Conservation (phyloP, 2,797 vertebrate species). For the Brachyrhaphis roseni region DNA sequence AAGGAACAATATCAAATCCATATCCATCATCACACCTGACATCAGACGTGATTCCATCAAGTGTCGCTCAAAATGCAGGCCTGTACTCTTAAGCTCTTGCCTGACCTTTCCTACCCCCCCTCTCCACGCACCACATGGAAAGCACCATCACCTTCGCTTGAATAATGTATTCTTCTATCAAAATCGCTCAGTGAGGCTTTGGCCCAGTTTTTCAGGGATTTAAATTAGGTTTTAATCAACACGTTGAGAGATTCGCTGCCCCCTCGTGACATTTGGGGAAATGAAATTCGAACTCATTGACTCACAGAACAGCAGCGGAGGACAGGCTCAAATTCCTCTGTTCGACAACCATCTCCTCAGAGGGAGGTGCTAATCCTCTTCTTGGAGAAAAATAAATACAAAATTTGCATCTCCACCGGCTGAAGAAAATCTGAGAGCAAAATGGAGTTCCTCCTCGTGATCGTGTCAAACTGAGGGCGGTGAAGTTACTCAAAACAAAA, state of each 20-base stretch:
- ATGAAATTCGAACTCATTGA: conserved; percentile 67
- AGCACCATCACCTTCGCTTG: conserved; percentile 40
- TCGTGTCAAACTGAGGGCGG: conserved; percentile 12
- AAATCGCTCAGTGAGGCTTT: conserved; percentile 36
- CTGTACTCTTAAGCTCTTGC: conserved; percentile 9
- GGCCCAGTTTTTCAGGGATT: conserved; percentile 49
- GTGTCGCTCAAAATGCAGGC: conserved; percentile 3
- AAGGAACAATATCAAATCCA: neutral
- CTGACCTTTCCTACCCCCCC: neutral
- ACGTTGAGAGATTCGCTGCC: conserved; percentile 53
- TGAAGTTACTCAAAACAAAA: neutral
- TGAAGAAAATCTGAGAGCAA: conserved; percentile 15
- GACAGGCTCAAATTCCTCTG: conserved; percentile 39
- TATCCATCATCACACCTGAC: conserved; percentile 17
- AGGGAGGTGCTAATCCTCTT: conserved; percentile 44
- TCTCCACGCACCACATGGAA: conserved; percentile 8
- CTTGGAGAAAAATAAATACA: neutral
- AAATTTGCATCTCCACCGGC: conserved; percentile 3
- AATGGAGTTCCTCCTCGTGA: conserved; percentile 11
- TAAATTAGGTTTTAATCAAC: conserved; percentile 70
- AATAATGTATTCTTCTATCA: conserved; percentile 62
- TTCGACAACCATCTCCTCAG: conserved; percentile 33
- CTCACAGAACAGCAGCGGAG: conserved; percentile 56
- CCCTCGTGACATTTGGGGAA: conserved; percentile 58
- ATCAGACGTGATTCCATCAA: conserved; percentile 1